Evolutionary conservation across 2,888 invertebrate genomes (phyloP), one percentile per base, ranked within the genome.

Genomic region (Glaucopsyche alexis): DNA sequence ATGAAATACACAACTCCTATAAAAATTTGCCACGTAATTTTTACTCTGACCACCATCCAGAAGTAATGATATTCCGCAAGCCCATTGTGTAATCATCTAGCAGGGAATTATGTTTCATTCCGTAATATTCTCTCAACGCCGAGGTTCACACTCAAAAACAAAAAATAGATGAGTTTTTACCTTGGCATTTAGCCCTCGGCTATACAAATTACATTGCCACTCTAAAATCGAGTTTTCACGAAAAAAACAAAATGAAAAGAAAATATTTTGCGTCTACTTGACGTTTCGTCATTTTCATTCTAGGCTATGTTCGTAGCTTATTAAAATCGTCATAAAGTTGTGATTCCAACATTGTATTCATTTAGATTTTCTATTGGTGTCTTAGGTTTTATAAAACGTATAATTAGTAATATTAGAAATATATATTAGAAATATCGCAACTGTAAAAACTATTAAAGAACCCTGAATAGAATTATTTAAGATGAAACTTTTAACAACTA

Each of bases 161-260:
- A 60, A 29, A 29, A 60, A 60, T 55, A 60, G 16, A 52, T 8
- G 52, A 16, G 29, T 19, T 11, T 19, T 47, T 47, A 60, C 55
- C 29, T 29, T 60, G 55, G 9, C 55, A 11, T 60, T 55, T 19
- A 29, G 55, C 19, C 52, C 52, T 8, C 52, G 52, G 19, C 19
- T 11, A n/a, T 52, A 29, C 11, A 13, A 29, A 60, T 60, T 60
- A 60, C 29, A 60, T 60, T 60, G 55, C 55, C 55, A 60, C 55
- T 60, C 55, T 19, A 60, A 60, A 60, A 60, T 19, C 29, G 11
- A 13, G 19, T 9, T 19, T 29, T 60, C 19, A 29, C 19, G 29
- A 29, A 29, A 29, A 29, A 19, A 5, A 55, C 52, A 4, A 11
- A 9, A 19, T 60, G 55, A 29, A 13, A 60, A 29, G 19, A 5